Evolutionary conservation across 1,140 invertebrate species (phyloP).

Genomic region (Pygmarrhopalites habei): DNA sequence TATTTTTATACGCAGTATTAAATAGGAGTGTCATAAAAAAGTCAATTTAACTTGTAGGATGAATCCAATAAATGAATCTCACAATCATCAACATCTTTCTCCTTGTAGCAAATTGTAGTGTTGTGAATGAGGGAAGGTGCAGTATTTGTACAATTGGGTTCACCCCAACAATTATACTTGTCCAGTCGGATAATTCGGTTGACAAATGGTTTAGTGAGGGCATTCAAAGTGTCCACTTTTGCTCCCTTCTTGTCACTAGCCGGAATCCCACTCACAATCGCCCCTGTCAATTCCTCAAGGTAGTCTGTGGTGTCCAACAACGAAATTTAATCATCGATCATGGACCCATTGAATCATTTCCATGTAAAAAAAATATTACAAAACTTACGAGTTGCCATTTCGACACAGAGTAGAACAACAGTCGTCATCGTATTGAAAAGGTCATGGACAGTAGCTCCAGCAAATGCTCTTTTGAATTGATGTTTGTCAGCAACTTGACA

Average conservation of each 20-base stretch:
- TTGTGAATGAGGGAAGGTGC: neutral
- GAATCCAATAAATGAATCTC: too few species aligned
- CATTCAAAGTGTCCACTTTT: neutral
- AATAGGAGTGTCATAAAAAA: too few species aligned
- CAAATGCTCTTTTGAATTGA: slow-evolving; percentile 51
- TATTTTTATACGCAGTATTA: too few species aligned
- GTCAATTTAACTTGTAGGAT: too few species aligned
- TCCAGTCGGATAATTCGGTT: neutral
- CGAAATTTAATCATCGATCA: too few species aligned
- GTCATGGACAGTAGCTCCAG: slow-evolving; percentile 53
- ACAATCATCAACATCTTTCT: too few species aligned
- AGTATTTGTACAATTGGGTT: neutral
- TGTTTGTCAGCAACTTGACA: slow-evolving; percentile 45
- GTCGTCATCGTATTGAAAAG: slow-evolving; percentile 50
- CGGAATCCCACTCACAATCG: neutral
- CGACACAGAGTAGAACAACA: slow-evolving; percentile 45
- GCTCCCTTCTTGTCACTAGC: neutral
- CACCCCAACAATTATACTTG: neutral
- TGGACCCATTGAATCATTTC: slow-evolving; percentile 46
- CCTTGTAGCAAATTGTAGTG: too few species aligned
- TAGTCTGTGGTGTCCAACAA: too few species aligned
- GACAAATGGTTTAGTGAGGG: neutral
- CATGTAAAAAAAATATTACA: too few species aligned
- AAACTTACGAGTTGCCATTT: slow-evolving; percentile 39
- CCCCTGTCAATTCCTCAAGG: slow-evolving; percentile 42